Base-by-base conservation (phyloP, 2,113 vertebrate genomes). In the Clarias batrachus region DNA sequence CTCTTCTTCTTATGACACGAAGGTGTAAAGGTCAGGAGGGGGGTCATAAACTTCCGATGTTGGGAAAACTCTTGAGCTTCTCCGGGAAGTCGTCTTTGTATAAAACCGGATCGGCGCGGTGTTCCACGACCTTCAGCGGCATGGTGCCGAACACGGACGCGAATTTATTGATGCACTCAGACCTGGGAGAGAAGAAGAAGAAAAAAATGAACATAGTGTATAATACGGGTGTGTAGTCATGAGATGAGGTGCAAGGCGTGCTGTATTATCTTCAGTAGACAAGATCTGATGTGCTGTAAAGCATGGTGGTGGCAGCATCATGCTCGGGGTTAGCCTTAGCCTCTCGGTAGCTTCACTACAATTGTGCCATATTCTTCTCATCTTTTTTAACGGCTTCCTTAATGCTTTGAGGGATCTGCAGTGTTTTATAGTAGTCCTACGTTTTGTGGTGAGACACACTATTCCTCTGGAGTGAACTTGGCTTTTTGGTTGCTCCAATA, bases 161-260 rank as follows among this genome's bases (percentile, higher is more conserved):
- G 93, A 99, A 99, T 92, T 99, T 99, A 90, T 99, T 99, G 95
- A 99, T 99, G 94, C 98, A 99, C 94, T 99, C 98, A 0, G 98
- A 99, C 90, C 98, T 99, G 89, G 0, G 17, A 79, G 78, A 2
- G 27, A 54, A 87, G 73, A 88, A 62, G n/a, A n/a, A n/a, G n/a
- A 84, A 82, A 13, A 82, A 59, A 71, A n/a, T 12, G 52, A 41
- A 14, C 2, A 17, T 56, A 48, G 4, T 56, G 54, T 25, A 23
- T 30, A 30, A 30, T 6, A 14, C 73, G 25, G 73, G 13, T 77
- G 74, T 27, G 52, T 8, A 9, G n/a, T n/a, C 9, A 27, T 10
- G 74, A 78, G 25, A 16, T 10, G 23, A n/a, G n/a, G 52, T 74
- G 9, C 7, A 52, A 19, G 23, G 1, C 23, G 70, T 19, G 37